Evolutionary conservation across 2,797 vertebrate species (phyloP).

Genomic region (Sebastes nivosus): DNA sequence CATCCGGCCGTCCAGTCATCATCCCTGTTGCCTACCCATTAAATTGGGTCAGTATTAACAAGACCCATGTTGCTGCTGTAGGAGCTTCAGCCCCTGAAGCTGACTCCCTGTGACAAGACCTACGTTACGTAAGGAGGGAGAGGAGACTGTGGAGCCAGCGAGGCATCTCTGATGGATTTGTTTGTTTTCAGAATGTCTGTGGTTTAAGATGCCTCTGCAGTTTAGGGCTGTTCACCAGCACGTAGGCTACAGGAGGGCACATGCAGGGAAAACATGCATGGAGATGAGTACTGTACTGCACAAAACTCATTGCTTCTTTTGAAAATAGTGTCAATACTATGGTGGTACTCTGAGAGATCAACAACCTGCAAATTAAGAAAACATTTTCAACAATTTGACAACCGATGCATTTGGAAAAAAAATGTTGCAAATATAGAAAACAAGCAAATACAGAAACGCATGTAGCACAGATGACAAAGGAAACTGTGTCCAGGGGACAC

Average conservation of each 20-base stretch:
- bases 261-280: background rate
- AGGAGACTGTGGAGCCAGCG: slow-evolving; percentile 58
- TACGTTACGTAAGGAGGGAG: slow-evolving; percentile 73
- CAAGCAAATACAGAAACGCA: background rate
- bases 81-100: slow-evolving; percentile 68
- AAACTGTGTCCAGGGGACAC: background rate
- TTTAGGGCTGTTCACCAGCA: slow-evolving; percentile 31
- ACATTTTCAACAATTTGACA: background rate
- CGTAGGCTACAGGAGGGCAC: background rate
- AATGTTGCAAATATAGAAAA: background rate
- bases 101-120: slow-evolving; percentile 78
- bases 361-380: background rate
- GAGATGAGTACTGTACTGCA: background rate
- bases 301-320: background rate
- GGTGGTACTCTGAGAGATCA: background rate
- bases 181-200: slow-evolving; percentile 62
- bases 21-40: slow-evolving; percentile 58
- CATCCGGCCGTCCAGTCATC: slow-evolving; percentile 41
- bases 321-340: background rate
- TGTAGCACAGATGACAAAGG: background rate
- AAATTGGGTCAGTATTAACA: slow-evolving; percentile 81
- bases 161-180: slow-evolving; percentile 70
- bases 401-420: background rate
- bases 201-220: slow-evolving; percentile 41
- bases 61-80: slow-evolving; percentile 65